Base-by-base conservation (phyloP, 2,888 invertebrate genomes). In the Gasteruption jaculator region DNA sequence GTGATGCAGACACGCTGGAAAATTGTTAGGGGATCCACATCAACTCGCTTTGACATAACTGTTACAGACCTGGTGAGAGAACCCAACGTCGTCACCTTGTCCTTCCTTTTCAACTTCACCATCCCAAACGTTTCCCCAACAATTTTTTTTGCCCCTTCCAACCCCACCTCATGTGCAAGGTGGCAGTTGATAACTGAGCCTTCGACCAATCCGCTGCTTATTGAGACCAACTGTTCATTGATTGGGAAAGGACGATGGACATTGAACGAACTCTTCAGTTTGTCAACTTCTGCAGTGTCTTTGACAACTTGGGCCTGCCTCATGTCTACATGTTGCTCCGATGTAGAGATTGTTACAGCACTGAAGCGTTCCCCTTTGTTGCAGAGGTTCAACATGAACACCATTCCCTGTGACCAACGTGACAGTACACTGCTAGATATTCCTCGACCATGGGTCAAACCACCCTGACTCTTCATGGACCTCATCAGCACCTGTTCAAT, bases 401-500 rank as follows among this genome's bases (percentile, higher is more conserved):
- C n/a, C 35, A 46, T 54, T 54, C 8, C 53, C 54, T 25, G 36
- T 22, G 20, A 32, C 48, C n/a, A n/a, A n/a, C n/a, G n/a, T n/a
- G n/a, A n/a, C n/a, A n/a, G n/a, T n/a, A n/a, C n/a, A n/a, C 42
- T 51, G 7, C 49, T 45, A 1, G 33, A 41, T 2, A 50, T 29
- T 34, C 22, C 54, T 25, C 52, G 47, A 2, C 52, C 49, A 25
- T 29, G 38, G n/a, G 54, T 48, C 12, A 48, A 5, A 25, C 39
- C 49, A 10, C 52, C 51, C 34, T 43, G 36, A 4, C 32, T 35
- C 18, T 51, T 45, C 38, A 49, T 48, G 48, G 14, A 7, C 53
- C 3, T 14, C 26, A n/a, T n/a, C n/a, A n/a, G n/a, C n/a, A n/a
- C n/a, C 43, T 63, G 61, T 39, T 68, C 63, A 37, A 65, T 66